phyloP scores from a whole-genome alignment of 2,113 vertebrate genomes.

The Chaenocephalus aceratus region DNA sequence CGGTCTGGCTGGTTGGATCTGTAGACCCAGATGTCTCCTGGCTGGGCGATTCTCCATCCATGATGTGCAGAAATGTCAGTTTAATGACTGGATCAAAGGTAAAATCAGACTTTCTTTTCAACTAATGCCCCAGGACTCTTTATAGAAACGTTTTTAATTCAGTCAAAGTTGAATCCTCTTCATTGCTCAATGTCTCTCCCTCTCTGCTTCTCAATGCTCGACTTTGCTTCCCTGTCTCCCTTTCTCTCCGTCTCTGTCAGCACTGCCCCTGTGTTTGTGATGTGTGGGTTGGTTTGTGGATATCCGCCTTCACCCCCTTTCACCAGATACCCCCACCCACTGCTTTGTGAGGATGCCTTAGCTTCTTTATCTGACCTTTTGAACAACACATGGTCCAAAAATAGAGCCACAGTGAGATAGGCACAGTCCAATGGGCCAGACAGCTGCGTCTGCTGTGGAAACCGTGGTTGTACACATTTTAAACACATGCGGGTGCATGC shows the following conservation, averaged over 20 bases:
- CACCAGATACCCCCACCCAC: slow-evolving; percentile 63
- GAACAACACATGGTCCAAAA: slow-evolving; percentile 80
- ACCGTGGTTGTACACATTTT: slow-evolving; percentile 64
- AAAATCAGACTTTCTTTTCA: slow-evolving; percentile 10
- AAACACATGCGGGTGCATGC: background rate
- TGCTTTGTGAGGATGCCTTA: slow-evolving; percentile 66
- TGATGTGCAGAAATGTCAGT: slow-evolving; percentile 33
- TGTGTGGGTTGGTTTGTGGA: slow-evolving; percentile 55
- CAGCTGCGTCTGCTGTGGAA: slow-evolving; percentile 85
- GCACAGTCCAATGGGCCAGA: slow-evolving; percentile 57
- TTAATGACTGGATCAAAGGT: slow-evolving; percentile 6
- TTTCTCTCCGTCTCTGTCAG: slow-evolving; percentile 36
- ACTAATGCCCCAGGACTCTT: background rate
- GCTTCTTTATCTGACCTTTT: slow-evolving; percentile 85
- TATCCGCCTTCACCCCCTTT: slow-evolving; percentile 46
- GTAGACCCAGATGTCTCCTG: slow-evolving; percentile 33
- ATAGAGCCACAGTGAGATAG: slow-evolving; percentile 79
- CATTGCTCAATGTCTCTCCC: slow-evolving; percentile 6
- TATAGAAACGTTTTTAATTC: slow-evolving; percentile 20
- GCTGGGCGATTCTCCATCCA: slow-evolving; percentile 65
- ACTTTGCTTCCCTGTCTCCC: slow-evolving; percentile 17
- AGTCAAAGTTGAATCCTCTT: slow-evolving; percentile 16
- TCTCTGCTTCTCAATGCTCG: slow-evolving; percentile 15
- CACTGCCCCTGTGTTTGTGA: slow-evolving; percentile 31
- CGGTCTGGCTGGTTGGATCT: slow-evolving; percentile 34